Evolutionary conservation across 2,888 invertebrate genomes (phyloP).

Genomic region (Drosophila anomelani): DNA sequence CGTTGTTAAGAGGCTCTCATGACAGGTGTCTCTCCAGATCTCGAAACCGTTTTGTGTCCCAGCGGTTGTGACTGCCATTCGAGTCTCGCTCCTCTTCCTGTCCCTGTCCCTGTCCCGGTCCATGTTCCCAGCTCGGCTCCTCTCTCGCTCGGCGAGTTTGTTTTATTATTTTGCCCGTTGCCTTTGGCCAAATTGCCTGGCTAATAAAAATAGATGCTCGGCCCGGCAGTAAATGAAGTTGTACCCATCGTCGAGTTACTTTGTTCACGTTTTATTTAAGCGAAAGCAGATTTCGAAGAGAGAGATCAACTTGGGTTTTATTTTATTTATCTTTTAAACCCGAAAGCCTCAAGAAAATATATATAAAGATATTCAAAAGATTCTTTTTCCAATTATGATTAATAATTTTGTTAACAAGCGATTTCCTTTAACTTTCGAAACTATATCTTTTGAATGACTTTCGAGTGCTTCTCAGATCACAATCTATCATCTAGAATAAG

Average conservation of each 20-base stretch:
- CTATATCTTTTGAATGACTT: neutral
- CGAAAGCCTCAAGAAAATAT: neutral
- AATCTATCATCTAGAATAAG: constrained; percentile 3
- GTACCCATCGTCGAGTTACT: constrained; percentile 38
- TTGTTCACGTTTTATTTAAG: constrained; percentile 3
- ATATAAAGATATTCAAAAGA: neutral
- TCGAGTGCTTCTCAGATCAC: neutral
- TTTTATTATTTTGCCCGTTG: constrained; percentile 36
- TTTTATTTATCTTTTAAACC: neutral
- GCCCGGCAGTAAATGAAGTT: constrained; percentile 35
- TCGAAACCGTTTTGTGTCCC: constrained; percentile 39
- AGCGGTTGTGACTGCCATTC: constrained; percentile 21
- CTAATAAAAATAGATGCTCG: constrained; percentile 43
- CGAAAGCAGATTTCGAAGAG: neutral
- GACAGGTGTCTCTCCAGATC: constrained; percentile 55
- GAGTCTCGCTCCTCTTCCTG: constrained; percentile 11
- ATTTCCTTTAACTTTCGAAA: neutral
- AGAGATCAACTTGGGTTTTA: neutral
- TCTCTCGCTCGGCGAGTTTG: constrained; percentile 1
- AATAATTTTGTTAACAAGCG: constrained; percentile 1
- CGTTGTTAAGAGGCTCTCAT: constrained; percentile 39
- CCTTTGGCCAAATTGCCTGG: constrained; percentile 43
- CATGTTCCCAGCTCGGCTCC: neutral
- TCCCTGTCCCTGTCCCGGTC: constrained; percentile 1
- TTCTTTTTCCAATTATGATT: neutral